Evolutionary conservation across 2,888 invertebrate species (phyloP).

Genomic region (Chelonus formosanus): DNA sequence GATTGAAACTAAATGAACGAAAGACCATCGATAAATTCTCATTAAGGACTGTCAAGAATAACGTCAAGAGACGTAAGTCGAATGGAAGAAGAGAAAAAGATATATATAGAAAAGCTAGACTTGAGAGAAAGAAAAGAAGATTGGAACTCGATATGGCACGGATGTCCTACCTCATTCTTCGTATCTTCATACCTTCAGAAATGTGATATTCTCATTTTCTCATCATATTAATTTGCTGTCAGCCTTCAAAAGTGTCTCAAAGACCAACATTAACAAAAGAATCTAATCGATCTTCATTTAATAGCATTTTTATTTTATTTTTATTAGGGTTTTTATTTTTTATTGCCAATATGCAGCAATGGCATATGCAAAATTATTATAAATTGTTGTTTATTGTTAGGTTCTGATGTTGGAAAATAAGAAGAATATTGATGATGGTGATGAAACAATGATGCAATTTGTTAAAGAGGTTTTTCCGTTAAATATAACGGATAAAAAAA

Average conservation of each 20-base stretch:
- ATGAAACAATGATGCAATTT: too few species aligned
- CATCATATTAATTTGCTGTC: constrained; percentile 27
- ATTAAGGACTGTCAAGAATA: constrained; percentile 26
- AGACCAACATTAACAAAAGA: constrained; percentile 14
- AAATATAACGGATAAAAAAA: too few species aligned
- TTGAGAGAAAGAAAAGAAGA: constrained; percentile 10
- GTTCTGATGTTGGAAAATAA: too few species aligned
- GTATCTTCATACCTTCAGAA: constrained; percentile 6
- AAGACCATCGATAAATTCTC: constrained; percentile 36
- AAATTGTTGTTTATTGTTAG: too few species aligned
- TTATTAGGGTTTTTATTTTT: too few species aligned
- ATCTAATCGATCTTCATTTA: constrained; percentile 17
- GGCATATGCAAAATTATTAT: too few species aligned
- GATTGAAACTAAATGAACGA: constrained; percentile 1
- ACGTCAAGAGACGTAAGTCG: constrained; percentile 1
- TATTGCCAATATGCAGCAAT: neutral
- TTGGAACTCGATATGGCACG: constrained; percentile 26
- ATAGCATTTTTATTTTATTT: neutral
- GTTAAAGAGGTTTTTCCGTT: too few species aligned
- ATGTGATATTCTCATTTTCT: constrained; percentile 10
- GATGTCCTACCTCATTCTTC: neutral
- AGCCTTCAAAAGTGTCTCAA: constrained; percentile 8
- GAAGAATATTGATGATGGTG: too few species aligned
- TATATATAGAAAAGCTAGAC: constrained; percentile 1
- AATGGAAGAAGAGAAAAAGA: constrained; percentile 18